Conservation (phyloP, 2,888 invertebrate genomes). For the Amphipyra tragopoginis region DNA sequence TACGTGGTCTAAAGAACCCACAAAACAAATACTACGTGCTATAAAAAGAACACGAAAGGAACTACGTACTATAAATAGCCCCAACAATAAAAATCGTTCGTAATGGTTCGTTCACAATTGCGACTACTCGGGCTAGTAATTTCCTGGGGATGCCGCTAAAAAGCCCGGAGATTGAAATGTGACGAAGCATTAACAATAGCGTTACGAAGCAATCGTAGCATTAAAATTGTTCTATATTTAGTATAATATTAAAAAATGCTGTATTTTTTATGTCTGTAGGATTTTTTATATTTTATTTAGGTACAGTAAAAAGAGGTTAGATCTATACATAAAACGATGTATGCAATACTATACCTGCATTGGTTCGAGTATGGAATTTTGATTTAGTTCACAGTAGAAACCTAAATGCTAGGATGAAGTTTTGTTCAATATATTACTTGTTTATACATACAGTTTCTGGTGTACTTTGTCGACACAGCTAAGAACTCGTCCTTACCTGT, state of each 20-base stretch:
- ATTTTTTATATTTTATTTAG: too few species aligned
- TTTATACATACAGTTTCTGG: not conserved
- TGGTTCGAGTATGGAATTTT: too few species aligned
- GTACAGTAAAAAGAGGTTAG: too few species aligned
- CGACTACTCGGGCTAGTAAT: constrained; percentile 32
- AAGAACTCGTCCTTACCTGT: not conserved
- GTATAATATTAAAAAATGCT: too few species aligned
- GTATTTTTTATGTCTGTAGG: too few species aligned
- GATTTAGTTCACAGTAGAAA: not conserved
- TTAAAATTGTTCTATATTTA: too few species aligned
- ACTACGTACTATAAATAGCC: constrained; percentile 11
- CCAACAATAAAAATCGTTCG: not conserved
- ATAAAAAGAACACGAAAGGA: constrained; percentile 1
- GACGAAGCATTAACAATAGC: constrained; percentile 31
- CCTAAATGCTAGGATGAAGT: too few species aligned
- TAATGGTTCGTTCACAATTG: constrained; percentile 12
- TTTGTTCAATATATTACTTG: too few species aligned
- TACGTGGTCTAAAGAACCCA: too few species aligned
- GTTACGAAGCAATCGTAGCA: not conserved
- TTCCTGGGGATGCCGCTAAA: constrained; percentile 46
- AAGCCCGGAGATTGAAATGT: constrained; percentile 53
- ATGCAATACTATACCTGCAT: too few species aligned
- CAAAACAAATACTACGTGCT: too few species aligned
- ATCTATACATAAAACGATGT: too few species aligned
- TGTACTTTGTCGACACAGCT: not conserved